phyloP scores from a whole-genome alignment of 1,140 invertebrate species.

The Lepidurus couesii region DNA sequence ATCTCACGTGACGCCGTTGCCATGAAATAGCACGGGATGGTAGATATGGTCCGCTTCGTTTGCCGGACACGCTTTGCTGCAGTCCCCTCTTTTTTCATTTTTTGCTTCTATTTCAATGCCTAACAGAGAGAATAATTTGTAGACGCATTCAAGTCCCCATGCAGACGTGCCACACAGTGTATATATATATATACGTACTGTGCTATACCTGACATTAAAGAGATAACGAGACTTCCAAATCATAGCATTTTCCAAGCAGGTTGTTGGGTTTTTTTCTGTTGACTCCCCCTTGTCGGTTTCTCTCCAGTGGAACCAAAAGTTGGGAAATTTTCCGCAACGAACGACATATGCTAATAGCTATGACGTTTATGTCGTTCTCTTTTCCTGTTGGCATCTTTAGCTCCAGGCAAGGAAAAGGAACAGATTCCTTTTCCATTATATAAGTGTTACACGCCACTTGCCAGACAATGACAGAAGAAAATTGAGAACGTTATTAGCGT shows the following conservation, averaged over 20 bases:
- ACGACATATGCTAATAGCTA: not conserved
- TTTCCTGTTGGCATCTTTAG: not conserved
- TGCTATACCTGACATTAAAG: too few species aligned
- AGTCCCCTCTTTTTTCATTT: not conserved
- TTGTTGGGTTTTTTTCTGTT: not conserved
- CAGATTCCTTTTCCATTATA: not conserved
- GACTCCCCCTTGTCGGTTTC: not conserved
- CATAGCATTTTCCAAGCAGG: not conserved
- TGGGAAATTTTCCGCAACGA: not conserved
- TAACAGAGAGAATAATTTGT: slow-evolving; percentile 8
- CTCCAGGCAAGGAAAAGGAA: not conserved
- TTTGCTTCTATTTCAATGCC: not conserved
- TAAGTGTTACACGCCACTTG: not conserved
- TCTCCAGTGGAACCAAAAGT: not conserved
- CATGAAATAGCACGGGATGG: slow-evolving; percentile 21
- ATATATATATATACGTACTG: too few species aligned
- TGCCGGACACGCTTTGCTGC: slow-evolving; percentile 17
- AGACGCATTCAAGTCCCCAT: not conserved
- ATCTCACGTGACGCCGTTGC: slow-evolving; percentile 20
- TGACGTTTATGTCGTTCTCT: not conserved
- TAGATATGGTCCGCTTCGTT: slow-evolving; percentile 21
- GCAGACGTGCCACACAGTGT: not conserved
- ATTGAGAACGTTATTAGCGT: not conserved
- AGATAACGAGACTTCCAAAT: not conserved
- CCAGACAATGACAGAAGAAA: not conserved